These are phyloP conservation scores for Muscina levida DNA, from an alignment of 2,888 invertebrate species.

Conservation along the genomic window DNA sequence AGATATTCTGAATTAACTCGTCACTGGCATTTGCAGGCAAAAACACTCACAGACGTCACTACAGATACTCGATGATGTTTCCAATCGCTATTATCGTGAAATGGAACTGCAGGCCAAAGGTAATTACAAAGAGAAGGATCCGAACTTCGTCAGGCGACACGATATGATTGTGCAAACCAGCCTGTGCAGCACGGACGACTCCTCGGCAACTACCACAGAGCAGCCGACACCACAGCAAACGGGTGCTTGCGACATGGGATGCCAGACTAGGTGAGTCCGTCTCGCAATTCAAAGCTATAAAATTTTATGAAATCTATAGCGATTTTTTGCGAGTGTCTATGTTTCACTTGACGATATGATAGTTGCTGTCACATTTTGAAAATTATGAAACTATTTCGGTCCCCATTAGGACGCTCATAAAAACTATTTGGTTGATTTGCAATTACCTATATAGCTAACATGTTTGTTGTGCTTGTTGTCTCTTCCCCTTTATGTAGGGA, in stretches of 20 bases:
- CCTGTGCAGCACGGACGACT: slow-evolving; percentile 72
- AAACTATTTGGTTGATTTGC: too few species aligned
- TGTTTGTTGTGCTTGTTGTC: slow-evolving; percentile 3
- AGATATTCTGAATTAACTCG: too few species aligned
- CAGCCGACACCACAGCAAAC: slow-evolving; percentile 58
- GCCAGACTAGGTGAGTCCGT: slow-evolving; percentile 91
- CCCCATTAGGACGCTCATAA: too few species aligned
- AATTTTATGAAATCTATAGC: slow-evolving; percentile 12
- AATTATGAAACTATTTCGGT: too few species aligned
- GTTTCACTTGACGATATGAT: too few species aligned
- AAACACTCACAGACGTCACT: slow-evolving; percentile 79
- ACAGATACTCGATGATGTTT: slow-evolving; percentile 79
- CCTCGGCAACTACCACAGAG: slow-evolving; percentile 63
- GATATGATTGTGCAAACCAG: slow-evolving; percentile 78
- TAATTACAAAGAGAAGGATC: slow-evolving; percentile 78
- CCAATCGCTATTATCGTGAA: slow-evolving; percentile 79
- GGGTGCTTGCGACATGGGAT: slow-evolving; percentile 87
- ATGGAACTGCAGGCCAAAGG: slow-evolving; percentile 75
- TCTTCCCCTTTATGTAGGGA: slow-evolving; percentile 76
- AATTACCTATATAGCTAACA: too few species aligned
- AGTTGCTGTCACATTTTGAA: too few species aligned
- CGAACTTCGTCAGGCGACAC: slow-evolving; percentile 77
- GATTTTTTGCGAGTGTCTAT: not conserved
- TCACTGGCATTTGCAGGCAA: slow-evolving; percentile 75
- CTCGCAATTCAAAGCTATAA: not conserved